Evolutionary conservation across 2,113 vertebrate species (phyloP), one percentile per base, ranked within the genome.

Genomic region (Benitochromis conjunctus): DNA sequence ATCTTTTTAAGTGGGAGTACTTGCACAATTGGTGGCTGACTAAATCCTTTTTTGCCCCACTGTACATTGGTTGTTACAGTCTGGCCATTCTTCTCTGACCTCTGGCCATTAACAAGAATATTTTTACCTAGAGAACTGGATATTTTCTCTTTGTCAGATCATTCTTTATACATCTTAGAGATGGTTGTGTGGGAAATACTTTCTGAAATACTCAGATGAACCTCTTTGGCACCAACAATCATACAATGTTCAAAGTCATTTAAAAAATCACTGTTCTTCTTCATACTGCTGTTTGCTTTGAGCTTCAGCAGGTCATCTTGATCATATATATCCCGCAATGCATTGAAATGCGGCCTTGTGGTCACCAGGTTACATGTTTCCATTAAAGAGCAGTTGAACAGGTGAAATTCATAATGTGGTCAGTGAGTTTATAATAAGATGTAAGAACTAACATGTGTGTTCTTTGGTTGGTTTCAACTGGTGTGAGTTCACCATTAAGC

Each of bases 361-460:
- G 58, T 62, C 31, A 62, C 7, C 60, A 64, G 60, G n/a, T 21
- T 64, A 64, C 43, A 74, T 29, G 5, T 3, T 74, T 24, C 26
- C 13, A 46, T 46, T 29, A 71, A 71, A 13, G 9, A 26, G 66
- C 66, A 71, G 41, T 0, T 71, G 41, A 71, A 71, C 38, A 4
- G 66, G 41, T 18, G 41, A 46, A 48, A 9, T 26, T 29, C 3
- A 24, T 11, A 46, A 29, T 46, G 41, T 48, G 66, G 3, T 13
- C 0, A 1, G 38, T 18, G 64, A 71, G 21, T 46, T 18, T 71
- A 0, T 0, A 31, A 71, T 13, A 26, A 71, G n/a, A 0, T 46
- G 64, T 71, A 46, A 48, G 16, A 7, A 29, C 3, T 46, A 71
- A 7, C 3, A 29, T 29, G 11, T 21, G 48, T 54, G 29, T 55